Evolutionary conservation across 2,113 vertebrate species (phyloP).

Genomic region (sheep (Ovis aries)): DNA sequence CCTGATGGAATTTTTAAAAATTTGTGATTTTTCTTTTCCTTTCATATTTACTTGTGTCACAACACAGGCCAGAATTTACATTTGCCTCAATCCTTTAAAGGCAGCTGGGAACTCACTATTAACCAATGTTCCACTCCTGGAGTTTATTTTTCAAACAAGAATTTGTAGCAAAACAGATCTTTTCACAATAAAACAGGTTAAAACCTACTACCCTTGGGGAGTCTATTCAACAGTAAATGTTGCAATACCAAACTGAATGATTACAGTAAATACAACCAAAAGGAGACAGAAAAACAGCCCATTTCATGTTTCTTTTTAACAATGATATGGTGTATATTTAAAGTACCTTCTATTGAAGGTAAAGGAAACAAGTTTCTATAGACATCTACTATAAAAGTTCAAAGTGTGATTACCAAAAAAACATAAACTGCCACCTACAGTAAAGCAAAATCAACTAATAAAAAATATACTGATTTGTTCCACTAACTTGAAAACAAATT

Average conservation of each 20-base stretch:
- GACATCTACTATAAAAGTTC: constrained; percentile 33
- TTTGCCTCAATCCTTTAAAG: not conserved
- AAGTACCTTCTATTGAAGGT: constrained; percentile 14
- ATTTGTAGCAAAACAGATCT: constrained; percentile 41
- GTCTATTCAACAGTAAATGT: constrained; percentile 28
- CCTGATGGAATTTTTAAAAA: not conserved
- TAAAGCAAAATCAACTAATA: constrained; percentile 6
- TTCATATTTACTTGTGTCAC: constrained; percentile 4
- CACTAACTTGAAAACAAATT: constrained; percentile 29
- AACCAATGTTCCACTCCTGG: not conserved
- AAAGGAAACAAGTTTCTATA: constrained; percentile 25
- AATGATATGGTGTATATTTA: not conserved
- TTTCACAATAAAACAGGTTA: constrained; percentile 27
- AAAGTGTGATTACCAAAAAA: constrained; percentile 3
- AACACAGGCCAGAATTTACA: not conserved
- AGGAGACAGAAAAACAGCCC: not conserved
- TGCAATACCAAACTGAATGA: not conserved
- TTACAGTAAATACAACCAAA: not conserved
- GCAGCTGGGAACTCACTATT: not conserved
- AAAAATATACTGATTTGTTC: not conserved
- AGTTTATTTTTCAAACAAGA: constrained; percentile 20
- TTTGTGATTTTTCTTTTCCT: constrained; percentile 9
- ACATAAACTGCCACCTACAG: not conserved
- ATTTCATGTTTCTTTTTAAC: constrained; percentile 9
- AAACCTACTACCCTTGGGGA: constrained; percentile 8